These are phyloP conservation scores for Zygaena filipendulae DNA, from an alignment of 2,888 invertebrate species.

Conservation along the genomic window DNA sequence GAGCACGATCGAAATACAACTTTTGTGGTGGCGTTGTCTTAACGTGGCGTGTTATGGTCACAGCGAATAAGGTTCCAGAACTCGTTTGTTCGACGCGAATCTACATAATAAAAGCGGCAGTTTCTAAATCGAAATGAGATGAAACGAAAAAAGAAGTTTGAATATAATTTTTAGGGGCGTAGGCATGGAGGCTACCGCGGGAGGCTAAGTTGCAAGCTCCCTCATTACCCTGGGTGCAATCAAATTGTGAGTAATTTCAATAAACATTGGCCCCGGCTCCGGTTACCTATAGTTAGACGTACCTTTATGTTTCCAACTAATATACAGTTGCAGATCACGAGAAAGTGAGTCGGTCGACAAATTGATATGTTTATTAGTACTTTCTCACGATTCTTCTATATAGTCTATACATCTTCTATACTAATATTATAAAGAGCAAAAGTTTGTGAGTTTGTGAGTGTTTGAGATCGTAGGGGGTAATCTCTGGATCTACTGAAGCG, in stretches of 20 bases:
- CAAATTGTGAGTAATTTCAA: conserved; percentile 66
- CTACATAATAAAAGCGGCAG: not conserved
- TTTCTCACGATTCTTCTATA: conserved; percentile 68
- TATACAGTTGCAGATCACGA: conserved; percentile 62
- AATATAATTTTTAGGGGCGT: conserved; percentile 48
- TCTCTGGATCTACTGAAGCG: too few relatives aligned
- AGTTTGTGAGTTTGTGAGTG: not conserved
- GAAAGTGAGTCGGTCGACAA: conserved; percentile 56
- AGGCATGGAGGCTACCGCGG: too few relatives aligned
- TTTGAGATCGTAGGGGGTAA: too few relatives aligned
- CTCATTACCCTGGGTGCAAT: conserved; percentile 53
- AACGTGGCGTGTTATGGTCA: too few relatives aligned
- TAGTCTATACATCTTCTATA: too few relatives aligned
- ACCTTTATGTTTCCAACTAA: conserved; percentile 58
- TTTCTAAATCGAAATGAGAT: not conserved
- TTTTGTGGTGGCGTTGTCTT: too few relatives aligned
- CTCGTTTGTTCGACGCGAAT: too few relatives aligned
- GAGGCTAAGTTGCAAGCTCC: conserved; percentile 45
- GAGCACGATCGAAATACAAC: too few relatives aligned
- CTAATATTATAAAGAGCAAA: too few relatives aligned
- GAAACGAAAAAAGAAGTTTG: conserved; percentile 36
- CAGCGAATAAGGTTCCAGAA: too few relatives aligned
- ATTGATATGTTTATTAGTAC: conserved; percentile 66
- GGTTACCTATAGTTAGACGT: conserved; percentile 38
- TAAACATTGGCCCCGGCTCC: conserved; percentile 53